A percentile compares a stretch with the other conserved stretches of the same genome.
phyloP scores from a whole-genome alignment of 1,140 invertebrate genomes.

The Drosophila paulistorum region DNA sequence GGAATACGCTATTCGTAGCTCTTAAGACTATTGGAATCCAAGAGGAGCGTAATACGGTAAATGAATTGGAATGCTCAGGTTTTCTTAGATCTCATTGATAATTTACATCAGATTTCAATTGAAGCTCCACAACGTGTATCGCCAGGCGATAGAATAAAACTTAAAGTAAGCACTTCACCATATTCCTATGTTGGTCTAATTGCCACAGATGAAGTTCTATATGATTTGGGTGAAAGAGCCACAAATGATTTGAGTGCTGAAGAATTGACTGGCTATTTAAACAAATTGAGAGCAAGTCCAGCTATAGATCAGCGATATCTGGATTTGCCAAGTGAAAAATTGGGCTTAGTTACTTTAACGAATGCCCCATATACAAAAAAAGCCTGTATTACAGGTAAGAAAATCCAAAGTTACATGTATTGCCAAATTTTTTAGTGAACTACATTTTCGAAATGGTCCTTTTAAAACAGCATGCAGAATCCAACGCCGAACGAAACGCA shows the following conservation, averaged over 20 bases:
- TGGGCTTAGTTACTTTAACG: constrained; percentile 29
- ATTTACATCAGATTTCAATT: constrained; percentile 6
- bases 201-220: neutral
- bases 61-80: neutral
- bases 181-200: constrained; percentile 37
- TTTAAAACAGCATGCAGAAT: too few species aligned
- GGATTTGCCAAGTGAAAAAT: neutral
- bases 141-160: constrained; percentile 15
- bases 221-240: neutral
- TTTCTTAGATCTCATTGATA: neutral
- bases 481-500: too few species aligned
- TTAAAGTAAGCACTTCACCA: constrained; percentile 7
- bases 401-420: neutral
- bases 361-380: neutral
- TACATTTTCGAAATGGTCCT: neutral
- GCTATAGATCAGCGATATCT: neutral
- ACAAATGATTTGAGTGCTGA: constrained; percentile 24
- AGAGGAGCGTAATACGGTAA: constrained; percentile 16
- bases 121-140: neutral
- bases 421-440: too few species aligned
- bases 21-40: neutral
- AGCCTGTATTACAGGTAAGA: neutral
- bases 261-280: neutral
- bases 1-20: neutral
- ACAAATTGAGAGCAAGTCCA: neutral